Percentiles rank a stretch among this genome's conserved stretches.
Evolutionary conservation across 2,113 vertebrate species (phyloP).

Genomic region (Ptilonorhynchus violaceus): DNA sequence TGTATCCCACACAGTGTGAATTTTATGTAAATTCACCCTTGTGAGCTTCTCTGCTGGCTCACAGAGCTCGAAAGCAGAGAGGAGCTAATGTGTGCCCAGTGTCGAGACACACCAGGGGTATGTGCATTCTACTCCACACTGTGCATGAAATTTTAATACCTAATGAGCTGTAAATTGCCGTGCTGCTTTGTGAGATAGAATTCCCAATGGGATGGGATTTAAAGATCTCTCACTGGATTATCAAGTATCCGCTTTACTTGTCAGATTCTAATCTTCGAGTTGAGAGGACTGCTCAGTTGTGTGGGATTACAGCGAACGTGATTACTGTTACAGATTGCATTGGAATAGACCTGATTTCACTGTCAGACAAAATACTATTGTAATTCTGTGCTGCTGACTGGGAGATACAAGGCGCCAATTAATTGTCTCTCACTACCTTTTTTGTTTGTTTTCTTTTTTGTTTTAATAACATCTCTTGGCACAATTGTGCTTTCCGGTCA

Average conservation of each 20-base stretch:
- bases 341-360: background rate
- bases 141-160: background rate
- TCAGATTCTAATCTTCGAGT: background rate
- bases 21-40: background rate
- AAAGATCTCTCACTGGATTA: background rate
- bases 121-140: background rate
- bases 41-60: background rate
- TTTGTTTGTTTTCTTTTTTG: background rate
- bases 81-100: background rate
- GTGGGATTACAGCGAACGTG: background rate
- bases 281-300: background rate
- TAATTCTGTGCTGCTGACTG: background rate
- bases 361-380: background rate
- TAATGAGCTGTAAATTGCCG: conserved; percentile 1
- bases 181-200: background rate
- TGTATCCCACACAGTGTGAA: background rate
- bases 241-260: background rate
- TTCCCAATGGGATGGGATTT: background rate
- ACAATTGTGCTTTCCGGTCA: background rate
- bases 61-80: background rate
- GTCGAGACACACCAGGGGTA: background rate
- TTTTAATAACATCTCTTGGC: background rate
- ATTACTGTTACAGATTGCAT: background rate
- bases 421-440: background rate
- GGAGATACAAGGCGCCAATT: background rate